These are phyloP conservation scores for Epizoanthus stellaris DNA, from an alignment of 92 coral and sea anemone genomes.

Conservation along the genomic window DNA sequence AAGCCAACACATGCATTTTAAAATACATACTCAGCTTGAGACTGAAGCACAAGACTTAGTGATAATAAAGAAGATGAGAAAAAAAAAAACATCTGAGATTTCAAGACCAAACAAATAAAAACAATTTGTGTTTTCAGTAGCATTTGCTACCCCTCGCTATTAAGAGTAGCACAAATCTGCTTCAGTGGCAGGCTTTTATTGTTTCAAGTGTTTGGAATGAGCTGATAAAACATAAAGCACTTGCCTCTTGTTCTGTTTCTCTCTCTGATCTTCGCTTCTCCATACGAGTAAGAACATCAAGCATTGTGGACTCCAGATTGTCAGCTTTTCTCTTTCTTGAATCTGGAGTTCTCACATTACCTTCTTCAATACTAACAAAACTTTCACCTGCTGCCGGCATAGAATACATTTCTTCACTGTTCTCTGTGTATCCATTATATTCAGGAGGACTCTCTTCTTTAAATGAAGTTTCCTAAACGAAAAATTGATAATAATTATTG, in stretches of 20 bases:
- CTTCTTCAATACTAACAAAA: not conserved
- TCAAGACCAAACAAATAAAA: too few relatives aligned
- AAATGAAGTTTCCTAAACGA: not conserved
- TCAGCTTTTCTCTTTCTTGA: slow-evolving; percentile 40
- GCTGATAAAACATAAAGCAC: too few relatives aligned
- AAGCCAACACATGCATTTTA: too few relatives aligned
- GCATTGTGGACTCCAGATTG: slow-evolving; percentile 35
- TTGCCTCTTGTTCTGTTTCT: not conserved
- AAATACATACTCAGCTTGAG: too few relatives aligned
- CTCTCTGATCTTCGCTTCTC: slow-evolving; percentile 25
- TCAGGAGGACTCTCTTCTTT: slow-evolving; percentile 28
- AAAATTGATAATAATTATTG: not conserved
- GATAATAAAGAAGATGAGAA: too few relatives aligned
- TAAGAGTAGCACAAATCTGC: too few relatives aligned
- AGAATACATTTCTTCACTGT: not conserved
- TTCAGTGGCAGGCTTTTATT: too few relatives aligned
- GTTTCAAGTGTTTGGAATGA: too few relatives aligned
- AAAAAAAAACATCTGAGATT: too few relatives aligned
- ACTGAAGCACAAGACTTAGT: too few relatives aligned
- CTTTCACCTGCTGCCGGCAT: not conserved
- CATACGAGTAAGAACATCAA: slow-evolving; percentile 25
- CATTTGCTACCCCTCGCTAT: too few relatives aligned
- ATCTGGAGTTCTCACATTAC: slow-evolving; percentile 10
- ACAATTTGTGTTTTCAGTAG: too few relatives aligned
- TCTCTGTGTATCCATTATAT: not conserved